These are phyloP conservation scores for Polypterus bichir DNA, from an alignment of 2,113 vertebrate genomes.

Conservation along the genomic window DNA sequence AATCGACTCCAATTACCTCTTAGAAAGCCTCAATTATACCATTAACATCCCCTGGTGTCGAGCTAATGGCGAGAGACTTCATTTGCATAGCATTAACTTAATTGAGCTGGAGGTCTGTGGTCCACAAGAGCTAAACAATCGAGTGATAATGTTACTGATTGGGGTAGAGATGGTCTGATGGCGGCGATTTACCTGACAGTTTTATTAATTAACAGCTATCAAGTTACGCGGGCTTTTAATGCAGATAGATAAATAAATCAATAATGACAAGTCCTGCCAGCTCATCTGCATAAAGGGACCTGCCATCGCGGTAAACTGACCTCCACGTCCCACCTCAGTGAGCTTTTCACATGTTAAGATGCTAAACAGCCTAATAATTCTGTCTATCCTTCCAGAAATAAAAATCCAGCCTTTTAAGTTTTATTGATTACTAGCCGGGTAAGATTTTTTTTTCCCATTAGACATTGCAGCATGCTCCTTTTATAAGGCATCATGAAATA, in stretches of 20 bases:
- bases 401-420: too few relatives aligned
- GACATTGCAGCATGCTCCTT: too few relatives aligned
- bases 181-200: slow-evolving; percentile 77
- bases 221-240: slow-evolving; percentile 67
- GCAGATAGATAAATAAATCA: slow-evolving; percentile 40
- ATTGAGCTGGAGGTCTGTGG: slow-evolving; percentile 66
- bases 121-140: slow-evolving; percentile 49
- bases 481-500: too few relatives aligned
- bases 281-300: slow-evolving; percentile 18
- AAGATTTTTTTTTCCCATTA: too few relatives aligned
- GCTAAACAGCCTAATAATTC: too few relatives aligned
- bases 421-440: too few relatives aligned
- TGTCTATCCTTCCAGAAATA: too few relatives aligned
- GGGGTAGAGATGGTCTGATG: slow-evolving; percentile 67
- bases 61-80: slow-evolving; percentile 79
- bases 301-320: too few relatives aligned
- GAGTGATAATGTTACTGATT: slow-evolving; percentile 73
- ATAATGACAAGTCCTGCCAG: slow-evolving; percentile 15
- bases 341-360: too few relatives aligned
- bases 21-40: slow-evolving; percentile 85
- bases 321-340: too few relatives aligned
- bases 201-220: slow-evolving; percentile 91
- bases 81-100: slow-evolving; percentile 98
- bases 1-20: slow-evolving; percentile 79
- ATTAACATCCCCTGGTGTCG: slow-evolving; percentile 67